Evolutionary conservation across 1,140 invertebrate genomes (phyloP), one percentile per base, ranked within the genome.

Genomic region (Micrasema longulum): DNA sequence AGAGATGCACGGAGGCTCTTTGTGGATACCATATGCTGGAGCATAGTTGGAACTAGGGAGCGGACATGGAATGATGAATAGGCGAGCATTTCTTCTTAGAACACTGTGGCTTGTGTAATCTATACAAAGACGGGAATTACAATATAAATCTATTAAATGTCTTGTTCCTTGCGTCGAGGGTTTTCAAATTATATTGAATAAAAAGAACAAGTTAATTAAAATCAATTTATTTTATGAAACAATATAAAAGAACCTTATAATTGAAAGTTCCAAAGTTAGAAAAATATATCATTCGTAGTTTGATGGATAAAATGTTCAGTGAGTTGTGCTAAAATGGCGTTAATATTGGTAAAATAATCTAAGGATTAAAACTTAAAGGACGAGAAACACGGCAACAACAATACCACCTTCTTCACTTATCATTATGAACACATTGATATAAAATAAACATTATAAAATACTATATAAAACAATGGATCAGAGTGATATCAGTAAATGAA

Each of bases 311-410:
- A 70, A 70, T 38, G 55, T 48, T 63, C 55, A 63, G 20, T 60
- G 47, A 70, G 45, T 16, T 60, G 53, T 64, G 41, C 26, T 52
- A 48, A 52, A 62, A 69, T 69, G 41, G 67, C 31, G 41, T 68
- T 60, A 38, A 60, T 60, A 69, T 53, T 57, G 22, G 50, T 48
- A 63, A 50, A 70, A 70, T 64, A 63, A 63, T 70, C 57, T 45
- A 52, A 70, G 14, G 57, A 70, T 63, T 62, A 70, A 69, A 70
- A 64, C 68, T 70, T 63, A 63, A 63, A 43, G 57, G 60, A 70
- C 68, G 50, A 60, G 66, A 31, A 36, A 63, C 68, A 62, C 35
- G 31, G 45, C 50, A 69, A 45, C 31, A 53, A 50, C 16, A 16
- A 47, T 14, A 48, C 50, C 50, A 16, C 43, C 35, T 55, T 55